Conservation (phyloP, 2,888 invertebrate genomes). For the Drosophila paramelanica region DNA sequence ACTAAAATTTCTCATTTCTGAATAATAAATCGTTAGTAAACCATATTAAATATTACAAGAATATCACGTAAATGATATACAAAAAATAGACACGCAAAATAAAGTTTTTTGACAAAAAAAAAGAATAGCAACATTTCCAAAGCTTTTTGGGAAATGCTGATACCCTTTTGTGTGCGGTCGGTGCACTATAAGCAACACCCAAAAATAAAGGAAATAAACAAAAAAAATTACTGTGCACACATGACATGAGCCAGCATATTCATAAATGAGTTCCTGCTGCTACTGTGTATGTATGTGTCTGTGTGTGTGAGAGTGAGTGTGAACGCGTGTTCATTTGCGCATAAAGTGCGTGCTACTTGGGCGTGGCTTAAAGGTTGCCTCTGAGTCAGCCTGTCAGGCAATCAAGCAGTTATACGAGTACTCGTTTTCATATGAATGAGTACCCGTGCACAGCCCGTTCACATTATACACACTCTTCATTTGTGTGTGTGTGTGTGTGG, state of each 20-base stretch:
- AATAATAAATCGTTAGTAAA: no score
- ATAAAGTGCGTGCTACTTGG: constrained; percentile 68
- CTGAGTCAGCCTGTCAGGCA: constrained; percentile 42
- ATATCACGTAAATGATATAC: no score
- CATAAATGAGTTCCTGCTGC: constrained; percentile 51
- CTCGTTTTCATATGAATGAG: constrained; percentile 44
- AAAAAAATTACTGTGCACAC: constrained; percentile 34
- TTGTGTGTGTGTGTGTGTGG: constrained; percentile 13
- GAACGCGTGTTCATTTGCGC: constrained; percentile 70
- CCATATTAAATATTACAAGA: no score
- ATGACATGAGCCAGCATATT: constrained; percentile 67
- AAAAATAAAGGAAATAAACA: constrained; percentile 8
- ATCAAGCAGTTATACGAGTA: constrained; percentile 42
- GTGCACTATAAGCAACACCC: neutral
- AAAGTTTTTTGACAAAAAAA: neutral
- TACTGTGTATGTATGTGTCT: constrained; percentile 15
- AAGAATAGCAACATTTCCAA: constrained; percentile 2
- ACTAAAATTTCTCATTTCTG: no score
- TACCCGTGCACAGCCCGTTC: constrained; percentile 26
- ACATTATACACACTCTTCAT: constrained; percentile 10
- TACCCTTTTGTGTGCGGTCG: constrained; percentile 33
- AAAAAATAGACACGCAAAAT: no score
- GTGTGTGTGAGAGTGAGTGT: constrained; percentile 50
- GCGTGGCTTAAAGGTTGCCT: constrained; percentile 51
- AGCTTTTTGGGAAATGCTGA: constrained; percentile 4